Evolutionary conservation across 1,140 invertebrate species (phyloP).

Genomic region (Atopsyche davidsoni): DNA sequence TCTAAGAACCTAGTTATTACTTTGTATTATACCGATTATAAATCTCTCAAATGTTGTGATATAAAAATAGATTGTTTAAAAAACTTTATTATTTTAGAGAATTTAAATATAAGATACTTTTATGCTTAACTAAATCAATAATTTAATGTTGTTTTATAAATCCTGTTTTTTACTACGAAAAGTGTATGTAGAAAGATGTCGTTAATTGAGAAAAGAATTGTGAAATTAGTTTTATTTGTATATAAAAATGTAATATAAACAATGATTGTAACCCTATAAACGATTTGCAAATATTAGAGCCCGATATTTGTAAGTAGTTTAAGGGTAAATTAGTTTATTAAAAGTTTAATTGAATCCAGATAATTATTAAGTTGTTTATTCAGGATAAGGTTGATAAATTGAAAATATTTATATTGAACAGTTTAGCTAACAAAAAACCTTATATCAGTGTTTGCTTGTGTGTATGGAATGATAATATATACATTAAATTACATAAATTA

Average conservation of each 20-base stretch:
- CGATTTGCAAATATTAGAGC: constrained; percentile 27
- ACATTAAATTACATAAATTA: too few species aligned
- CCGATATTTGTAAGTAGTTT: constrained; percentile 28
- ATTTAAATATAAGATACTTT: constrained; percentile 4
- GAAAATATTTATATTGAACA: too few species aligned
- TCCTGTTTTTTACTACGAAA: constrained; percentile 5
- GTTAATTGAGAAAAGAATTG: neutral
- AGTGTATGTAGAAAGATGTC: neutral
- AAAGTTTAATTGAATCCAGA: too few species aligned
- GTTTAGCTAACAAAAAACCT: too few species aligned
- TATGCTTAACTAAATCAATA: neutral
- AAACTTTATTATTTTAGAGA: neutral
- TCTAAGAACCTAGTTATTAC: neutral
- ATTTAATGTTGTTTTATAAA: constrained; percentile 6
- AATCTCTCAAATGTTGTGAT: constrained; percentile 8
- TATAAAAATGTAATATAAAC: neutral
- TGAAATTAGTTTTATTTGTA: neutral
- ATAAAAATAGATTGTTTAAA: neutral
- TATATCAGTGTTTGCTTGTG: too few species aligned
- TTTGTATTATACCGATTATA: too few species aligned
- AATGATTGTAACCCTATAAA: constrained; percentile 10
- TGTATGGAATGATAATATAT: too few species aligned
- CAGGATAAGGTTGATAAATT: too few species aligned
- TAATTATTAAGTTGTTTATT: too few species aligned
- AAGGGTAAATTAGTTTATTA: too few species aligned